A percentile compares a stretch with the other conserved stretches of the same genome.
Conservation (phyloP, 2,113 vertebrate genomes). For the Dermatemys mawii region DNA sequence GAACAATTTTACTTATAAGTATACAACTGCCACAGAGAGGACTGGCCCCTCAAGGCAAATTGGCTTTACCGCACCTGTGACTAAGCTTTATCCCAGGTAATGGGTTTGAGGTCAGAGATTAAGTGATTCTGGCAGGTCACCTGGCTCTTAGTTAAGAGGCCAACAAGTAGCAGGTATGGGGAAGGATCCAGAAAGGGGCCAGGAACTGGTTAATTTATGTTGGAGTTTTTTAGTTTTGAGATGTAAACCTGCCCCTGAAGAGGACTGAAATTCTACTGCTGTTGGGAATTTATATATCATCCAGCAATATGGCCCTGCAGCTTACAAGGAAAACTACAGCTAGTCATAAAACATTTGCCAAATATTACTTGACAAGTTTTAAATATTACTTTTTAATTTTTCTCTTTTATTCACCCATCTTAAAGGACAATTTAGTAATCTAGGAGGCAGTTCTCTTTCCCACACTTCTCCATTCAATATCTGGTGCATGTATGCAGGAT, state of each 20-base stretch:
- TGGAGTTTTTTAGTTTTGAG: not conserved
- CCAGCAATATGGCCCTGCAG: not conserved
- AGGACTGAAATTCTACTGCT: not conserved
- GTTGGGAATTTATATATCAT: not conserved
- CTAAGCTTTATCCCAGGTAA: not conserved
- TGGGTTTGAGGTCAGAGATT: not conserved
- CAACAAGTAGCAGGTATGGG: not conserved
- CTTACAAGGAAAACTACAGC: not conserved
- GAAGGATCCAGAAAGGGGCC: not conserved
- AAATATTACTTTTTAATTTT: not conserved
- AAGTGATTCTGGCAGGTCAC: not conserved
- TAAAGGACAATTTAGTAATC: rapidly evolving
- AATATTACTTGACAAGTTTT: not conserved
- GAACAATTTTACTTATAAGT: not conserved
- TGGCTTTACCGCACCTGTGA: not conserved
- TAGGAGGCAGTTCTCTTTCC: not conserved
- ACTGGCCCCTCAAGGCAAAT: rapidly evolving
- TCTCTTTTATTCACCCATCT: rapidly evolving
- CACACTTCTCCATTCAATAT: rapidly evolving
- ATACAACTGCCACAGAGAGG: not conserved
- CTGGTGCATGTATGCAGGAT: not conserved
- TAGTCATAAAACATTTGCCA: not conserved
- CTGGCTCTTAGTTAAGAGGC: not conserved
- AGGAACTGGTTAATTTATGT: not conserved
- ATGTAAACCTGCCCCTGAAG: not conserved